Base-by-base conservation (phyloP, 2,888 invertebrate genomes). In the Anticlea derivata region DNA sequence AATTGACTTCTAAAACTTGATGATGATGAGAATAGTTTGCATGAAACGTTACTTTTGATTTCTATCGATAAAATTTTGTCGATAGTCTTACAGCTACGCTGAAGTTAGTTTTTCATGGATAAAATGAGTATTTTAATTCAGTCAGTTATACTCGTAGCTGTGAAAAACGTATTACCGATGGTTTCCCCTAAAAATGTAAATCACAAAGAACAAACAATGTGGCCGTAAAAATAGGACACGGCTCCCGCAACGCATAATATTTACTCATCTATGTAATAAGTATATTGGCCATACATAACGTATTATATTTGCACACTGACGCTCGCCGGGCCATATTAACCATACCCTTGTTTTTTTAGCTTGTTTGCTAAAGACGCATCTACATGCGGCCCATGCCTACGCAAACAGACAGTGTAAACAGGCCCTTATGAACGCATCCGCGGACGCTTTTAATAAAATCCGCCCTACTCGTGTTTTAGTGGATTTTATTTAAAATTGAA, bases 281-380 rank as follows among this genome's bases (percentile, higher is more conserved):
- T 50, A 56, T 52, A 51, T 50, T 55, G 55, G 10, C 30, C 41
- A 45, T 55, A 60, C 47, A 53, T 52, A 52, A 48, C 54, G 30
- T 55, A 63, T 60, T 64, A 62, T 65, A 63, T 68, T 63, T 61
- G 55, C 63, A 63, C 62, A 65, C 63, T 61, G 49, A 46, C 55
- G 61, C 47, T 62, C 60, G 62, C 60, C 65, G 71, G 71, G 68
- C 65, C 74, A 76, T 80, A 73, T 78, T 79, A 77, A 77, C 72
- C 75, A 65, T 63, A 70, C 89, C 90, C 87, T 83, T 89, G 87
- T 89, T 90, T 90, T 89, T 90, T 88, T 83, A 88, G 78, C 76
- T 58, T 90, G 86, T 88, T 89, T 88, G 80, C 82, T 71, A 70
- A 86, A 89, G 88, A 83, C 85, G 88, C 87, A 87, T 88, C 84